Conservation (phyloP, 2,113 vertebrate species). For the Bothrops jararaca region DNA sequence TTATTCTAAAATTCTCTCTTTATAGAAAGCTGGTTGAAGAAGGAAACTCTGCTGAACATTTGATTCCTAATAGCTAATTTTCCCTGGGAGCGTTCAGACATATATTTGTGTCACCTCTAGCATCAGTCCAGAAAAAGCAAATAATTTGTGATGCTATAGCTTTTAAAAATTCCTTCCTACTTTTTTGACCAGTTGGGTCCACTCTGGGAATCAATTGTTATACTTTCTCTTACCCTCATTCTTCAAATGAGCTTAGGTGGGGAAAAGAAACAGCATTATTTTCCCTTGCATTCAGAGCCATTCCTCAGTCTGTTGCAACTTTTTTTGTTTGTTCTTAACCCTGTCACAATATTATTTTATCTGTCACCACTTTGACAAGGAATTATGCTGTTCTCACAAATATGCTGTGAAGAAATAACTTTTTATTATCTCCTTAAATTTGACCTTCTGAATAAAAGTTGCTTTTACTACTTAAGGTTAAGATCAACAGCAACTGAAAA, state of each 20-base stretch:
- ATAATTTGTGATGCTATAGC: not conserved
- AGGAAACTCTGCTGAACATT: not conserved
- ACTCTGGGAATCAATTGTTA: not conserved
- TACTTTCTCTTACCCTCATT: not conserved
- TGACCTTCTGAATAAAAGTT: not conserved
- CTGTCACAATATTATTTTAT: constrained; percentile 16
- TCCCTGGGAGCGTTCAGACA: not conserved
- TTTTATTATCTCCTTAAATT: constrained; percentile 16
- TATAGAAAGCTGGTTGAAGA: not conserved
- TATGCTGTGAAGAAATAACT: not conserved
- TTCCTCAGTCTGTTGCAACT: not conserved
- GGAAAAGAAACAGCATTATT: not conserved
- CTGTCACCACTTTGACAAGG: not conserved
- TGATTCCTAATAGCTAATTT: not conserved
- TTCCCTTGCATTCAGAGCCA: not conserved
- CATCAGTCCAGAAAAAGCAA: not conserved
- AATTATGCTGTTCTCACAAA: not conserved
- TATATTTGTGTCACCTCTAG: not conserved
- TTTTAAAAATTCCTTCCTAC: not conserved
- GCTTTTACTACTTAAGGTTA: not conserved
- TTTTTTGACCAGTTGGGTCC: not conserved
- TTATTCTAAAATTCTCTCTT: not conserved
- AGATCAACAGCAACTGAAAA: not conserved
- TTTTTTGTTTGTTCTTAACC: not conserved
- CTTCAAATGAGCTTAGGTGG: not conserved